These are phyloP conservation scores for Rallus crepitans DNA, from an alignment of 2,797 vertebrate species.

Conservation along the genomic window DNA sequence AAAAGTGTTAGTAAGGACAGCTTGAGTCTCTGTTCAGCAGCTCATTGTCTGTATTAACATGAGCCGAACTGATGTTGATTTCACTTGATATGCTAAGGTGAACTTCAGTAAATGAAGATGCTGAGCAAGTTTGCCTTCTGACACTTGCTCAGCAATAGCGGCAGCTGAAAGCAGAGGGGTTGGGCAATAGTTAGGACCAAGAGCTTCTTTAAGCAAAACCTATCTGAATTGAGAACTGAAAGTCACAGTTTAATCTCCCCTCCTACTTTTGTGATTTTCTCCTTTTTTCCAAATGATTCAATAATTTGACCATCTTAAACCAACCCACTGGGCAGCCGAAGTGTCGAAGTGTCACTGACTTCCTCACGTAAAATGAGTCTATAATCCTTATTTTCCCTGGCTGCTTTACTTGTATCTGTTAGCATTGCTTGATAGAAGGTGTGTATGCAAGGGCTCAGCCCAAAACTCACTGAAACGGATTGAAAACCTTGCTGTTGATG, in stretches of 20 bases:
- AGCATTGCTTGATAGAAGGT: neutral
- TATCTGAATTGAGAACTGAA: neutral
- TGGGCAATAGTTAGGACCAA: neutral
- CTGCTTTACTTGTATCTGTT: neutral
- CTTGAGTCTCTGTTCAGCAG: neutral
- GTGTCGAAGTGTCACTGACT: neutral
- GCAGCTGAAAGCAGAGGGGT: neutral
- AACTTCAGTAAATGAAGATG: neutral
- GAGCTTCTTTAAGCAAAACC: neutral
- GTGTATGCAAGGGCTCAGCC: neutral
- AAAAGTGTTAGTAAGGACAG: neutral
- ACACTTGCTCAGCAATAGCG: neutral
- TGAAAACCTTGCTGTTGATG: neutral
- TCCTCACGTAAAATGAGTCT: neutral
- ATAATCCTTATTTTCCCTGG: neutral
- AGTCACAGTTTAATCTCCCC: neutral
- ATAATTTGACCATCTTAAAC: neutral
- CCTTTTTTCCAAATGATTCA: neutral
- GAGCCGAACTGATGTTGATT: neutral
- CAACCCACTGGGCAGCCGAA: neutral
- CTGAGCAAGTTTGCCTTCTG: neutral
- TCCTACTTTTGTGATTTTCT: neutral
- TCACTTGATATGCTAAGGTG: neutral
- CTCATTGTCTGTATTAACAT: neutral
- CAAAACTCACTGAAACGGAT: neutral